Conservation (phyloP, 2,888 invertebrate species). For the Drosophila prolongata region DNA sequence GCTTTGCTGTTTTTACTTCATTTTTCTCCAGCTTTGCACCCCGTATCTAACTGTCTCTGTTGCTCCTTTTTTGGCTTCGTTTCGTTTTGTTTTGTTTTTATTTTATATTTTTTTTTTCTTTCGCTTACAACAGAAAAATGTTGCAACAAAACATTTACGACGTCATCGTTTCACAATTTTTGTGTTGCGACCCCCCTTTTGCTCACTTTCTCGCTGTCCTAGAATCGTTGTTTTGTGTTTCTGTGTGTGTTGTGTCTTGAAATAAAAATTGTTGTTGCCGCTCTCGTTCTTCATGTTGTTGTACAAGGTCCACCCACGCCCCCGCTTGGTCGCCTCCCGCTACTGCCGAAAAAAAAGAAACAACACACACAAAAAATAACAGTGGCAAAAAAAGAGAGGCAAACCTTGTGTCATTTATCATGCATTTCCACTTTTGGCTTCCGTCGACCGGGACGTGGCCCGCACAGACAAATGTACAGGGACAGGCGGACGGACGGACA, state of each 20-base stretch:
- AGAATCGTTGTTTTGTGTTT: slow-evolving; percentile 25
- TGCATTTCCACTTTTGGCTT: slow-evolving; percentile 81
- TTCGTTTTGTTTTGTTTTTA: slow-evolving; percentile 42
- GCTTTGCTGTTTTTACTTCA: slow-evolving; percentile 67
- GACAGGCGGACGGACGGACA: slow-evolving; percentile 39
- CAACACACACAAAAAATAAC: slow-evolving; percentile 9
- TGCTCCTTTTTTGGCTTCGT: slow-evolving; percentile 6
- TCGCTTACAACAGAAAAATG: slow-evolving; percentile 45
- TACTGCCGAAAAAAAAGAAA: slow-evolving; percentile 1
- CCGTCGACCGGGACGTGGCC: slow-evolving; percentile 70
- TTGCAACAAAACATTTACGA: slow-evolving; percentile 79
- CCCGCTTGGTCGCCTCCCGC: neutral
- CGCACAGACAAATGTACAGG: slow-evolving; percentile 63
- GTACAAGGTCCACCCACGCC: slow-evolving; percentile 26
- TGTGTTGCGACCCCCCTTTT: slow-evolving; percentile 38
- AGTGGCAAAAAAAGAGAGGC: slow-evolving; percentile 37
- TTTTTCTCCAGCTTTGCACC: slow-evolving; percentile 21
- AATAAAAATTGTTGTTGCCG: slow-evolving; percentile 45
- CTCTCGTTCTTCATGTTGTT: slow-evolving; percentile 35
- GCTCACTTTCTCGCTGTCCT: slow-evolving; percentile 15
- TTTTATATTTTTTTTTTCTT: slow-evolving; percentile 29
- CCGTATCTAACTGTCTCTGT: slow-evolving; percentile 10
- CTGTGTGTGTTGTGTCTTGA: slow-evolving; percentile 30
- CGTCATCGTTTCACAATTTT: slow-evolving; percentile 78
- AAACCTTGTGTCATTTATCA: slow-evolving; percentile 78